Evolutionary conservation across 2,797 vertebrate species (phyloP).

Genomic region (Chromis chromis): DNA sequence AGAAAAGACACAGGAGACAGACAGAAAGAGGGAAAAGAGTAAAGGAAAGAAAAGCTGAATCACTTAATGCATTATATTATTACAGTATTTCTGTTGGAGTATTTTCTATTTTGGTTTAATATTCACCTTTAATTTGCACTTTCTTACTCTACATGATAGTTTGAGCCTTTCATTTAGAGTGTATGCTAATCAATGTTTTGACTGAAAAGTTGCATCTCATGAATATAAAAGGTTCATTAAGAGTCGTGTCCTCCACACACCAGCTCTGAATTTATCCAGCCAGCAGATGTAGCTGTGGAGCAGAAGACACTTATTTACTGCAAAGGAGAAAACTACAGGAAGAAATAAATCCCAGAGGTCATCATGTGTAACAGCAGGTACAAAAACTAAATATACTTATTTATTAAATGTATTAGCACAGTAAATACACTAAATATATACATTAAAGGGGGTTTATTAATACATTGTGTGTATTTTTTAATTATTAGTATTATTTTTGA

Average conservation of each 20-base stretch:
- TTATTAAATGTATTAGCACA: neutral
- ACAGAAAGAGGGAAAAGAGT: neutral
- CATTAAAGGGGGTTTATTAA: neutral
- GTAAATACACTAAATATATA: too few species aligned
- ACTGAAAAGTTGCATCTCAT: too few species aligned
- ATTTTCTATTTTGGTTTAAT: too few species aligned
- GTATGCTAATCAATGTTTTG: too few species aligned
- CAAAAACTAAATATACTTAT: neutral
- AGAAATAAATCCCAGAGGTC: neutral
- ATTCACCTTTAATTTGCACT: too few species aligned
- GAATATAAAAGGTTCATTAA: neutral
- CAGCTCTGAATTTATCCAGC: neutral
- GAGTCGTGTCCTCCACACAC: too few species aligned
- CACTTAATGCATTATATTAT: too few species aligned
- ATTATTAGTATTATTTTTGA: neutral
- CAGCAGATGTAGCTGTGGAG: conserved; percentile 34
- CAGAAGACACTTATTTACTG: neutral
- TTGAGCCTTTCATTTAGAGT: too few species aligned
- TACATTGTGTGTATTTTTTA: neutral
- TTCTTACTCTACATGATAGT: too few species aligned
- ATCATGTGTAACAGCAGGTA: neutral
- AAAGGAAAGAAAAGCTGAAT: neutral
- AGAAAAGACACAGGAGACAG: too few species aligned
- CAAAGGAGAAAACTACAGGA: neutral
- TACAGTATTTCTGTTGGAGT: too few species aligned